These are phyloP conservation scores for Seison nebaliae DNA, from an alignment of 1,140 invertebrate species.

Conservation along the genomic window DNA sequence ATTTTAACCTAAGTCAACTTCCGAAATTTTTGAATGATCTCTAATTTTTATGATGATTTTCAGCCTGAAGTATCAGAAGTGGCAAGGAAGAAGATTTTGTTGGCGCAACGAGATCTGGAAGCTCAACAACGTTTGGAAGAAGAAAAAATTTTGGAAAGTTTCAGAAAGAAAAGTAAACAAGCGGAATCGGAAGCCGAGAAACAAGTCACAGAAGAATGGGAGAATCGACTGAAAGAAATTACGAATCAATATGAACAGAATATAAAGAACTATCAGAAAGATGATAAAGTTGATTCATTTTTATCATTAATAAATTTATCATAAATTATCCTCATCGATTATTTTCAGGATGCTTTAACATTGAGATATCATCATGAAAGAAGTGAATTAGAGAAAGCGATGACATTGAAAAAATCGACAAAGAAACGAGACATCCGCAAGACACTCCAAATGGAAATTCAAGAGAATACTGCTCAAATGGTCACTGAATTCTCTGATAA, in stretches of 20 bases:
- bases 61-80: no score
- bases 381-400: conserved; percentile 20
- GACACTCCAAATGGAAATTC: conserved; percentile 21
- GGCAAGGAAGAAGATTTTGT: no score
- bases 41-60: no score
- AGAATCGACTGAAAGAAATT: conserved; percentile 21
- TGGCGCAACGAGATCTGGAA: no score
- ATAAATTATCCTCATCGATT: background rate
- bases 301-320: background rate
- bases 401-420: conserved; percentile 20
- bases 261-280: conserved; percentile 12
- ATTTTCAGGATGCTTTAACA: background rate
- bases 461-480: conserved; percentile 20
- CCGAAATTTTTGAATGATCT: no score
- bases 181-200: conserved; percentile 19
- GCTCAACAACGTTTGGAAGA: no score
- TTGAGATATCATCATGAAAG: conserved; percentile 18
- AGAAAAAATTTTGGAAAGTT: conserved; percentile 5
- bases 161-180: conserved; percentile 17
- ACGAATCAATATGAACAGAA: conserved; percentile 21
- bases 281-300: background rate
- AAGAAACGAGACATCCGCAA: conserved; percentile 22
- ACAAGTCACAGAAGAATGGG: conserved; percentile 26
- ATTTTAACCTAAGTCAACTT: no score
- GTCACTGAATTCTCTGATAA: conserved; percentile 23